Evolutionary conservation across 2,888 invertebrate genomes (phyloP).

Genomic region (Auanema sp.): DNA sequence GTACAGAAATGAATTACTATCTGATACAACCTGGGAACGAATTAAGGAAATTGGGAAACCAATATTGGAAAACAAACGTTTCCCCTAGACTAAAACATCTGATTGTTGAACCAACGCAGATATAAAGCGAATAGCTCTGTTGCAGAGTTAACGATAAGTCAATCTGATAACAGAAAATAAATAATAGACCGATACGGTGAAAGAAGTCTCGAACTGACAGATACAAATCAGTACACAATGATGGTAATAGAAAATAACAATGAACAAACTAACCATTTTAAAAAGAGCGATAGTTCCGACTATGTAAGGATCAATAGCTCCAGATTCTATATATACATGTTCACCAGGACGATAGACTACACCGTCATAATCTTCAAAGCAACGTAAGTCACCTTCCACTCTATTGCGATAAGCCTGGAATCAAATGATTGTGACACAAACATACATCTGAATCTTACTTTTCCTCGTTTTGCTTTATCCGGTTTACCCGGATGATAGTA

Average conservation of each 20-base stretch:
- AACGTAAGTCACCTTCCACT: slow-evolving; percentile 47
- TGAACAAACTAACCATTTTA: slow-evolving; percentile 49
- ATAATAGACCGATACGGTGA: too few species aligned
- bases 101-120: too few species aligned
- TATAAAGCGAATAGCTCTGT: neutral
- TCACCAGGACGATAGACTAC: slow-evolving; percentile 48
- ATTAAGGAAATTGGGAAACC: too few species aligned
- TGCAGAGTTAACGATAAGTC: neutral
- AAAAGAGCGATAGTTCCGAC: slow-evolving; percentile 48
- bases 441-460: slow-evolving; percentile 25
- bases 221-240: too few species aligned
- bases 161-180: neutral
- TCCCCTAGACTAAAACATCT: too few species aligned
- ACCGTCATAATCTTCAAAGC: slow-evolving; percentile 54
- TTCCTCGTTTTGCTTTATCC: slow-evolving; percentile 38
- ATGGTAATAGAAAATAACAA: too few species aligned
- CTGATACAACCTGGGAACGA: too few species aligned
- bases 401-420: slow-evolving; percentile 50
- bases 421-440: neutral
- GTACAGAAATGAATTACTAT: too few species aligned
- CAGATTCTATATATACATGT: slow-evolving; percentile 49
- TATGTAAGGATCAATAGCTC: slow-evolving; percentile 46
- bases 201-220: too few species aligned
- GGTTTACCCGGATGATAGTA: slow-evolving; percentile 36
- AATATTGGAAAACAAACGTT: too few species aligned